A percentile compares a stretch with the other conserved stretches of the same genome.
These are phyloP conservation scores for Perognathus longimembris DNA, from an alignment of 2,113 vertebrate genomes.

Conservation along the genomic window DNA sequence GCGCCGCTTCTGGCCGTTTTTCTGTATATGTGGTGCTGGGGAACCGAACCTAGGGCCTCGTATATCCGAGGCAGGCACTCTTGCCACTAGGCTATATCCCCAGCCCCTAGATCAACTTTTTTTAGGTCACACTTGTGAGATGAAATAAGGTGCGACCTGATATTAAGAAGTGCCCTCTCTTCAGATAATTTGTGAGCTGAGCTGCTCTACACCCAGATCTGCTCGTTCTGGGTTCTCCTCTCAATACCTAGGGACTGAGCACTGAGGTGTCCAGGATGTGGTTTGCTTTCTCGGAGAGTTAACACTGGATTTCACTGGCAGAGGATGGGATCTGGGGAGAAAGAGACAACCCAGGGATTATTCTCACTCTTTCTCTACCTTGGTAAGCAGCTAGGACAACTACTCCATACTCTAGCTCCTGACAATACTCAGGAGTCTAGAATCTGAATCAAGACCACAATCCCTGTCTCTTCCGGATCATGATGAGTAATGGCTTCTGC, in stretches of 20 bases:
- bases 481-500: background rate
- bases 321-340: background rate
- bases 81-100: too few relatives aligned
- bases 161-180: background rate
- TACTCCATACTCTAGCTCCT: background rate
- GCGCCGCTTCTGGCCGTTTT: too few relatives aligned
- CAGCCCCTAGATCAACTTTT: background rate
- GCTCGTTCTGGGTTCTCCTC: background rate
- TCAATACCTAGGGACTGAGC: too few relatives aligned
- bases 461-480: background rate
- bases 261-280: background rate
- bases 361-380: background rate
- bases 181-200: background rate
- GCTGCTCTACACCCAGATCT: background rate
- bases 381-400: fast-evolving
- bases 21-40: too few relatives aligned
- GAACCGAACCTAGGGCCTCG: too few relatives aligned
- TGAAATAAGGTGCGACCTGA: background rate
- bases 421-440: background rate
- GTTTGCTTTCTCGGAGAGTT: background rate
- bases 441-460: too few relatives aligned
- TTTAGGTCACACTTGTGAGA: too few relatives aligned
- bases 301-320: fast-evolving
- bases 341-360: background rate
- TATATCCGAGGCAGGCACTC: too few relatives aligned